Evolutionary conservation across 1,140 invertebrate genomes (phyloP), one percentile per base, ranked within the genome.

Genomic region (Leucophenga varia): DNA sequence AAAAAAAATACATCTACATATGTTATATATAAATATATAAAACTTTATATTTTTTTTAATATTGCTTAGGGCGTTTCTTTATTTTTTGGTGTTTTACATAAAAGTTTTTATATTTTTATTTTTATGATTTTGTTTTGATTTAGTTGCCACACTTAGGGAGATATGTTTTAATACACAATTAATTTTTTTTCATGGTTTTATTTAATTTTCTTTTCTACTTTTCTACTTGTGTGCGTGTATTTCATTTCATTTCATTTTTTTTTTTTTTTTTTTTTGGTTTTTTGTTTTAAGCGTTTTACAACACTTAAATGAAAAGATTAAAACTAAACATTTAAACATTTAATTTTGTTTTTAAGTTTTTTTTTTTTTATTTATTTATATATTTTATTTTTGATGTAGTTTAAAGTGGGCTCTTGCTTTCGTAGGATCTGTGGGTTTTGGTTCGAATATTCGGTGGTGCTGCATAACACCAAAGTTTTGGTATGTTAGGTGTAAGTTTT

Each of bases 41-140:
- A 37, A 14, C 18, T 20, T 30, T 39, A 20, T 19, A 10, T 25
- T n/a, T n/a, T 17, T 36, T 18, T 43, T 43, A 28, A 43, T 36
- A 53, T 53, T 43, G 51, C 49, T 52, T 52, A 13, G 42, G 43
- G 18, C 19, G 7, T n/a, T 14, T 10, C 32, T 34, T 37, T 43
- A 10, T 37, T 28, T 34, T 35, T 9, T n/a, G 28, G 28, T 13
- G 31, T 44, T 49, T 47, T 20, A n/a, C n/a, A n/a, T n/a, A n/a
- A n/a, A n/a, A n/a, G n/a, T n/a, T n/a, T n/a, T n/a, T n/a, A n/a
- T n/a, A n/a, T n/a, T n/a, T n/a, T n/a, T n/a, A n/a, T n/a, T n/a
- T n/a, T n/a, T n/a, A n/a, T n/a, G n/a, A n/a, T n/a, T n/a, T n/a
- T n/a, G n/a, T n/a, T n/a, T n/a, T n/a, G n/a, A n/a, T n/a, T n/a